Evolutionary conservation across 2,113 vertebrate genomes (phyloP).

Genomic region (Lepisosteus oculatus): DNA sequence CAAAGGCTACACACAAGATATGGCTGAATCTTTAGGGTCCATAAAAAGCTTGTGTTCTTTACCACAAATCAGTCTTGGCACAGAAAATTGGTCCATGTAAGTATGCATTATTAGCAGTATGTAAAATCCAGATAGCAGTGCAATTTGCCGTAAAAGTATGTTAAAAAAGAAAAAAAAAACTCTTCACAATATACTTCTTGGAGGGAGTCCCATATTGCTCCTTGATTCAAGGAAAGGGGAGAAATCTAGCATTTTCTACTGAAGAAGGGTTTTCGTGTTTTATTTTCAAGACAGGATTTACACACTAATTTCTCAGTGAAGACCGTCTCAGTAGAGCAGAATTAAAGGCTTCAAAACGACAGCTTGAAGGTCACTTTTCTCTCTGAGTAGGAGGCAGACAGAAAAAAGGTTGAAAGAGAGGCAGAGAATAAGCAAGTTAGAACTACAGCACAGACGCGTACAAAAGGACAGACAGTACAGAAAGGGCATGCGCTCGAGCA

Average conservation of each 20-base stretch:
- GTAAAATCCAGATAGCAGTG: constrained; percentile 72
- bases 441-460: constrained; percentile 43
- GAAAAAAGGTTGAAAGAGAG: constrained; percentile 44
- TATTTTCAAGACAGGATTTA: constrained; percentile 37
- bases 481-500: constrained; percentile 37
- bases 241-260: constrained; percentile 75
- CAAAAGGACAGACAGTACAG: constrained; percentile 53
- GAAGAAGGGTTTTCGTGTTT: constrained; percentile 50
- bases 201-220: constrained; percentile 78
- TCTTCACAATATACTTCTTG: constrained; percentile 61
- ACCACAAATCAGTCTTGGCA: constrained; percentile 70
- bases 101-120: constrained; percentile 64
- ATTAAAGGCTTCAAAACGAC: constrained; percentile 82
- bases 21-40: constrained; percentile 22
- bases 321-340: constrained; percentile 81
- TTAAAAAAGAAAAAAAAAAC: constrained; percentile 58
- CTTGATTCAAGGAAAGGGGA: constrained; percentile 99
- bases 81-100: constrained; percentile 62
- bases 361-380: constrained; percentile 91
- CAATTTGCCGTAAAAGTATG: constrained; percentile 64
- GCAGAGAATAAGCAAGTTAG: constrained; percentile 62
- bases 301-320: constrained; percentile 73
- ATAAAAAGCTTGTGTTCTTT: constrained; percentile 28
- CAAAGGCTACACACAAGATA: constrained; percentile 23
- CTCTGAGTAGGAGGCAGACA: constrained; percentile 69